Evolutionary conservation across 2,113 vertebrate genomes (phyloP), one percentile per base, ranked within the genome.

Genomic region (Amblyornis subalaris): DNA sequence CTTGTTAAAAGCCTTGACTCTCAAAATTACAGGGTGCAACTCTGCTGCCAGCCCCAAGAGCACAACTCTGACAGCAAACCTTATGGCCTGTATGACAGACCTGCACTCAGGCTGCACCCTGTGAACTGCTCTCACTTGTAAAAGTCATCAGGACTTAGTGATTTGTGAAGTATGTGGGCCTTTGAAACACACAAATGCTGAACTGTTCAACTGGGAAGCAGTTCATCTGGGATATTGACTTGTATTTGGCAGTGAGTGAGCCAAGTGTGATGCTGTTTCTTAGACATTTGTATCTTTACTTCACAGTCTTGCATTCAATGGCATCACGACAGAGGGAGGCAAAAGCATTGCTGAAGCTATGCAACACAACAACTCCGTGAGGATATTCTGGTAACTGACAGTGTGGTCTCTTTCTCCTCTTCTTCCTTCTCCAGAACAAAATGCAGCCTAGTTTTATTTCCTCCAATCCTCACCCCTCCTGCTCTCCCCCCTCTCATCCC

Each of bases 301-400:
- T 89, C 83, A 29, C 62, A 99, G 99, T 86, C 98, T 99, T 1
- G 98, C 99, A 2, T 98, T 98, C 91, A 99, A 99, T 10, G 97
- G 98, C 88, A 99, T 99, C 96, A 98, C 99, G 0, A 97, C 98
- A 22, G 97, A 97, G 76, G 99, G 99, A 58, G 99, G 99, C 45
- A 98, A 91, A 93, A 97, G 96, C 45, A 97, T 99, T 26, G 98
- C 98, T 2, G 97, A 97, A 94, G 99, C 98, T 3, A 97, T 99
- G 94, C 97, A 95, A 31, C 97, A 98, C 69, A 99, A 99, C 94
- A 72, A 79, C 13, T 95, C 97, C 0, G 97, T 99, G 92, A 96
- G 90, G 85, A 99, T 99, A 97, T 98, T 99, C 97, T 99, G 99
- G 99, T 99, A 97, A 97, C 7, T 61, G 12, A 7, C 45, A 73